phyloP scores from a whole-genome alignment of 2,113 vertebrate genomes.

The Cariama cristata region DNA sequence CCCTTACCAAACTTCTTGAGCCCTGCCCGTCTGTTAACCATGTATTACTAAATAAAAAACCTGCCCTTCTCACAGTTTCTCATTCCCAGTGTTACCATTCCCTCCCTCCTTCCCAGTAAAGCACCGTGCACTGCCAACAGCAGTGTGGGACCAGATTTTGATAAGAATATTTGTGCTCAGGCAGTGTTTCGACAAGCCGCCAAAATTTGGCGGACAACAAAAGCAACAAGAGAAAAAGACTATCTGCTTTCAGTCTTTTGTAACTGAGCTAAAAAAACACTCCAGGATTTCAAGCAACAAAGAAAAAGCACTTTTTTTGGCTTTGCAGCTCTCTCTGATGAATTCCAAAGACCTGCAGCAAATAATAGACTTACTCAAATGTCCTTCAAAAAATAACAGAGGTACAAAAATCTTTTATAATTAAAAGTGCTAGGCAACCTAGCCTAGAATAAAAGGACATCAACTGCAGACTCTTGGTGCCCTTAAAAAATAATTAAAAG shows the following conservation, averaged over 20 bases:
- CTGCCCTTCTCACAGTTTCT: background rate
- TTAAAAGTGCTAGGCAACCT: background rate
- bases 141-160: slow-evolving; percentile 23
- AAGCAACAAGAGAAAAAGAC: slow-evolving; percentile 28
- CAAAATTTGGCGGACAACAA: slow-evolving; percentile 58
- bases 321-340: background rate
- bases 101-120: background rate
- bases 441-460: background rate
- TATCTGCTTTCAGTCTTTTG: slow-evolving; percentile 49
- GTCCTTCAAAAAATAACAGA: background rate
- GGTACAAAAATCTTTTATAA: background rate
- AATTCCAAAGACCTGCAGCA: slow-evolving; percentile 4
- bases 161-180: slow-evolving; percentile 35
- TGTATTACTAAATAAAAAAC: background rate
- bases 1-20: background rate
- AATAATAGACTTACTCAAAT: background rate
- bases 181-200: slow-evolving; percentile 43
- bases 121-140: background rate
- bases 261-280: slow-evolving; percentile 37
- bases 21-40: background rate
- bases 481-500: slow-evolving; percentile 41
- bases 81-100: background rate
- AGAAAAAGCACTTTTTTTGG: slow-evolving; percentile 31
- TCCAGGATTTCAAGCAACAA: slow-evolving; percentile 5
- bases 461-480: background rate